Evolutionary conservation across 2,797 vertebrate genomes (phyloP).

Genomic region (Ptychadena robeensis): DNA sequence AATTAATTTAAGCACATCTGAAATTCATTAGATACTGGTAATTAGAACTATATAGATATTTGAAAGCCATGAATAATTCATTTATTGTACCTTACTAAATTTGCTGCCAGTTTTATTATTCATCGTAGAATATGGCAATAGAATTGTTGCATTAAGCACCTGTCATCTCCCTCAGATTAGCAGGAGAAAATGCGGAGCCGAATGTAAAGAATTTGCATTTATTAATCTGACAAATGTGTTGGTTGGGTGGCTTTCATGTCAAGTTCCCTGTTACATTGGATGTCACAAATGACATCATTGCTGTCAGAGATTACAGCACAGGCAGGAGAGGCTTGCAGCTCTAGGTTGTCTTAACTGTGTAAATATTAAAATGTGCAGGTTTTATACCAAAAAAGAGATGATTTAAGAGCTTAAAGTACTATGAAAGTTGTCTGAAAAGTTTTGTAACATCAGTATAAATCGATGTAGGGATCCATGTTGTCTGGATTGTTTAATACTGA

Average conservation of each 20-base stretch:
- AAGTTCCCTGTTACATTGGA: slow-evolving; percentile 45
- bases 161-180: slow-evolving; percentile 56
- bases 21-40: slow-evolving; percentile 76
- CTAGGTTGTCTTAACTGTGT: background rate
- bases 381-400: background rate
- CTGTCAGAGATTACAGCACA: slow-evolving; percentile 28
- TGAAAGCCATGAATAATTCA: slow-evolving; percentile 79
- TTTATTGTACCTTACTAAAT: slow-evolving; percentile 77
- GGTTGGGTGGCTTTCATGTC: slow-evolving; percentile 56
- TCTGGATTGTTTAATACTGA: too few relatives aligned
- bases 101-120: slow-evolving; percentile 80
- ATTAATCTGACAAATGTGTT: slow-evolving; percentile 61
- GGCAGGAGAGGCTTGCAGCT: background rate
- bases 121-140: slow-evolving; percentile 76
- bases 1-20: slow-evolving; percentile 74
- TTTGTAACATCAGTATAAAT: background rate
- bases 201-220: slow-evolving; percentile 56
- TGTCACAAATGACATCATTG: slow-evolving; percentile 53
- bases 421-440: background rate
- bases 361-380: background rate
- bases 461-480: background rate
- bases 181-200: slow-evolving; percentile 26
- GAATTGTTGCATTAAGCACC: slow-evolving; percentile 69
- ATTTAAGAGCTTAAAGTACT: background rate
- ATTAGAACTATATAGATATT: slow-evolving; percentile 80